These are phyloP conservation scores for Anguilla marmorata DNA, from an alignment of 2,797 vertebrate genomes.

Conservation along the genomic window DNA sequence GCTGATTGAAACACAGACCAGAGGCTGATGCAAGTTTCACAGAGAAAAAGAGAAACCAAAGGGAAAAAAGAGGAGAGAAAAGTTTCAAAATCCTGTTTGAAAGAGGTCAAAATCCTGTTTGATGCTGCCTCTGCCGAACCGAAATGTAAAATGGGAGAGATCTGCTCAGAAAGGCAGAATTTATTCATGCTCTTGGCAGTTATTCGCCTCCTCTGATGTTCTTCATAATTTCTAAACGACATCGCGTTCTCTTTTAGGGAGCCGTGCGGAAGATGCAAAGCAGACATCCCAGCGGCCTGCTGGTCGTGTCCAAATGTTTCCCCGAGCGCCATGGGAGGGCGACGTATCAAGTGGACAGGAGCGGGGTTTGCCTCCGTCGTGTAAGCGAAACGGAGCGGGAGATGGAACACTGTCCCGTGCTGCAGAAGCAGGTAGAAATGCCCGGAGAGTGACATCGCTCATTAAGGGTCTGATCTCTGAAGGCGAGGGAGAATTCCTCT, in stretches of 20 bases:
- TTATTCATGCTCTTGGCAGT: constrained; percentile 31
- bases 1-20: constrained; percentile 45
- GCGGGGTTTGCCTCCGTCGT: constrained; percentile 24
- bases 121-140: constrained; percentile 63
- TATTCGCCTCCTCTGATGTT: constrained; percentile 39
- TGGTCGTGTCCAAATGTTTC: not conserved
- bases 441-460: constrained; percentile 62
- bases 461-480: constrained; percentile 41
- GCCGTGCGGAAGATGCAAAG: constrained; percentile 28
- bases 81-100: no score
- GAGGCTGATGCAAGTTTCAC: constrained; percentile 51
- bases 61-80: constrained; percentile 38
- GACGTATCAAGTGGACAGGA: constrained; percentile 46
- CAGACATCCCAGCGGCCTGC: constrained; percentile 37
- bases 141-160: constrained; percentile 51
- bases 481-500: constrained; percentile 52
- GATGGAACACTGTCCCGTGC: no score
- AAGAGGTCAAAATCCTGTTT: constrained; percentile 57
- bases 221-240: constrained; percentile 20
- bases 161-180: not conserved
- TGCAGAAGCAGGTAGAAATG: constrained; percentile 25
- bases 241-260: constrained; percentile 29
- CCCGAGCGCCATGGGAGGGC: constrained; percentile 33
- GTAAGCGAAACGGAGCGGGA: not conserved
- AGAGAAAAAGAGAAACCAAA: constrained; percentile 25